A percentile compares a stretch with the other conserved stretches of the same genome.
phyloP scores from a whole-genome alignment of 2,888 invertebrate species.

The Cylindroiulus punctatus region DNA sequence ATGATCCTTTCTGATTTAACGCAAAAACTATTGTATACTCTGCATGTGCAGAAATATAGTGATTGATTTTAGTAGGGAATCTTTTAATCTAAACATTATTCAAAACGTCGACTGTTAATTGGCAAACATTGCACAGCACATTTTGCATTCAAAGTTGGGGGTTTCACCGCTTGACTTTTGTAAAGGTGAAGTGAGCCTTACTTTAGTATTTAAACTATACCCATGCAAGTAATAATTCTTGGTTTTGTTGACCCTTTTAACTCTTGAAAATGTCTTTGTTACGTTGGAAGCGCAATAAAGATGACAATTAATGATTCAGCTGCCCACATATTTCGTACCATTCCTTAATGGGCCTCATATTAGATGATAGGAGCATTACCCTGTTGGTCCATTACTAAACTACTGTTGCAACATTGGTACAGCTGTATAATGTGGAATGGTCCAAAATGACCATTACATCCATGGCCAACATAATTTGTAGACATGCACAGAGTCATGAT shows the following conservation, averaged over 20 bases:
- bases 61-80: not conserved
- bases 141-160: not conserved
- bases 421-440: no score
- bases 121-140: not conserved
- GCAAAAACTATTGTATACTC: not conserved
- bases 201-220: not conserved
- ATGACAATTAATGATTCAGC: no score
- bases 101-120: not conserved
- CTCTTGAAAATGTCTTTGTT: no score
- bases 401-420: no score
- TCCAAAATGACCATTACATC: no score
- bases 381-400: no score
- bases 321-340: no score
- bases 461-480: no score
- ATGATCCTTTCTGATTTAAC: not conserved
- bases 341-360: no score
- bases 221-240: not conserved
- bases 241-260: not conserved
- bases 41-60: not conserved
- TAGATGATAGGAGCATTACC: no score
- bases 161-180: not conserved
- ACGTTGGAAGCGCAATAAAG: no score
- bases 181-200: not conserved
- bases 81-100: slow-evolving; percentile 7
- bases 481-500: no score